A percentile compares a stretch with the other conserved stretches of the same genome.
These are phyloP conservation scores for Cydia splendana DNA, from an alignment of 1,140 invertebrate species.

Conservation along the genomic window DNA sequence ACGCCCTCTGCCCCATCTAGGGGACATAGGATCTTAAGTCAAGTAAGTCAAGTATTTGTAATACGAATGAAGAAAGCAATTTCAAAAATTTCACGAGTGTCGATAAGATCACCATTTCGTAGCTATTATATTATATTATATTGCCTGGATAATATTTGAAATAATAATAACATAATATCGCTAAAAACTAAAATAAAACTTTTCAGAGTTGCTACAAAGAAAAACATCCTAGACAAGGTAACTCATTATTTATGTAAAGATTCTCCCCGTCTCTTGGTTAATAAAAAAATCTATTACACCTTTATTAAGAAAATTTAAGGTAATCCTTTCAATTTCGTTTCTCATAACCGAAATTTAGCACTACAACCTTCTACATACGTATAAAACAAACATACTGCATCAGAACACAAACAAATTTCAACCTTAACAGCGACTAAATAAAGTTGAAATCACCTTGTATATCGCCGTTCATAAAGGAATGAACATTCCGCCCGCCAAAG, in stretches of 20 bases:
- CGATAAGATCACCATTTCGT: too few relatives aligned
- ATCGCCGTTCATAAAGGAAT: background rate
- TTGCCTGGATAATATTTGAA: too few relatives aligned
- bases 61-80: too few relatives aligned
- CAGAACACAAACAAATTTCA: background rate
- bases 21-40: too few relatives aligned
- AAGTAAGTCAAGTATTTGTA: too few relatives aligned
- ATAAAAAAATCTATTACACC: background rate
- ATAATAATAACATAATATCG: too few relatives aligned
- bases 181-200: too few relatives aligned
- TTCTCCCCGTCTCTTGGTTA: background rate
- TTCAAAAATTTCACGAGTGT: too few relatives aligned
- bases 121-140: too few relatives aligned
- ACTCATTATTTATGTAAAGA: background rate
- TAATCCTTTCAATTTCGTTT: background rate
- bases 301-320: constrained; percentile 9
- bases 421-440: background rate
- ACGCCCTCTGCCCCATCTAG: too few relatives aligned
- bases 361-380: background rate
- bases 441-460: background rate
- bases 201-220: background rate
- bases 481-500: background rate
- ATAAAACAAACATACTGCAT: background rate
- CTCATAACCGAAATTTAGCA: constrained; percentile 8
- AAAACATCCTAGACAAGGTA: background rate